Base-by-base conservation (phyloP, 2,113 vertebrate species). In the Boleophthalmus pectinirostris region DNA sequence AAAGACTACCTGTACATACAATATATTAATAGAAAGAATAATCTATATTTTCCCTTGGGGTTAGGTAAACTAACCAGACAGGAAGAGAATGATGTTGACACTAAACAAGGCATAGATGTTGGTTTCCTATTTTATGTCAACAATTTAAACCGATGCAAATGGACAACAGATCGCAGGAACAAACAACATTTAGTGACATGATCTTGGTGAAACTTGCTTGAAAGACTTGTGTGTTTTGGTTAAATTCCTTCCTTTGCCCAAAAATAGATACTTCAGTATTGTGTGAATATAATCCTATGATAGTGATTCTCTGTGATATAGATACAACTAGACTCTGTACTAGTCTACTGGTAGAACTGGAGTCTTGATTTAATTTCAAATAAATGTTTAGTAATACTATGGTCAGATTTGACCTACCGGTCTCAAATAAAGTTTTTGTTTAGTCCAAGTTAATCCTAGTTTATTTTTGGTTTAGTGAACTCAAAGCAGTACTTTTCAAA, bases 21-120 rank as follows among this genome's bases (percentile, higher is more conserved):
- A 82, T 24, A 73, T 16, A 70, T 25, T n/a, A 49, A 21, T 18
- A 70, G 29, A 29, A 29, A 77, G 64, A 47, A 38, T 10, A 61
- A 60, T 33, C 25, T 18, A 70, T 70, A 61, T 45, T 25, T 75
- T 75, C 63, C 46, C 74, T 58, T 84, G 67, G 29, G 73, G 68
- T 73, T 60, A 68, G 24, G 79, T 8, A 21, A 49, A 64, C 16
- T 21, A 57, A 15, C 29, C 33, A 63, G 54, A 33, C 58, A 21
- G 56, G 58, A 29, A 63, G 69, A 71, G 10, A 21, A 54, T 7
- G 73, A n/a, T 75, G 11, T 74, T 14, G 72, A 74, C 61, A 79
- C 20, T 60, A 29, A 71, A 63, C 43, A 70, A 73, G 74, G 67
- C 25, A 53, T 5, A 68, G 16, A 38, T 70, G 24, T 1, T 67